Evolutionary conservation across 1,140 invertebrate genomes (phyloP), one percentile per base, ranked within the genome.

Genomic region (Oreohelix idahoensis): DNA sequence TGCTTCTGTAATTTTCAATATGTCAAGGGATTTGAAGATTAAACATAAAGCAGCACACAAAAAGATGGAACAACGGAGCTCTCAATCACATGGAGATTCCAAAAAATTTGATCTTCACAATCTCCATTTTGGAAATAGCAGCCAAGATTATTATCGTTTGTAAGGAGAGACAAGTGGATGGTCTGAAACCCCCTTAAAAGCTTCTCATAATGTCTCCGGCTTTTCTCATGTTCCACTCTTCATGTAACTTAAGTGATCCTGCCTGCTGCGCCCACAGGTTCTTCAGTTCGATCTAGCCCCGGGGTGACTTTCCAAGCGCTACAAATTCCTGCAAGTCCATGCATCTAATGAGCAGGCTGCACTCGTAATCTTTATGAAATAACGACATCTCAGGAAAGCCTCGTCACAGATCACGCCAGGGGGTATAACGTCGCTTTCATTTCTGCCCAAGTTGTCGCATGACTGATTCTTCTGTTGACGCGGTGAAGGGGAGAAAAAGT

Each of bases 351-450:
- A 66, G 63, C n/a, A 66, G n/a, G 63, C 63, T 32, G 63, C 63
- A 66, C 63, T 66, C 63, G 63, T 66, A 66, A 66, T 32, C 63
- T 66, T 66, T 66, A 66, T 66, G 63, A 66, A 32, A 66, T 32
- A 66, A 66, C 63, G 63, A 66, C 63, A 66, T 2, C 63, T 35
- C 29, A 5, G 17, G 29, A 66, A 32, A 32, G 20, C 5, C 63
- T 66, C 63, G 63, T 66, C 63, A 66, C 63, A 66, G 63, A 66
- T 66, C 63, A 66, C 63, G 63, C 63, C 63, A 66, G 63, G 63
- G 63, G 63, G 63, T 58, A 66, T 66, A 66, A 66, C 29, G 29
- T 66, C n/a, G 10, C 51, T 58, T 20, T 58, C 51, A 17, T 66
- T 66, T 29, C 63, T 66, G 29, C 17, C 29, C 63, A 2, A 1